Percentiles rank a stretch among this genome's conserved stretches.
These are phyloP conservation scores for Nomada flava DNA, from an alignment of 2,888 invertebrate genomes.

Conservation along the genomic window DNA sequence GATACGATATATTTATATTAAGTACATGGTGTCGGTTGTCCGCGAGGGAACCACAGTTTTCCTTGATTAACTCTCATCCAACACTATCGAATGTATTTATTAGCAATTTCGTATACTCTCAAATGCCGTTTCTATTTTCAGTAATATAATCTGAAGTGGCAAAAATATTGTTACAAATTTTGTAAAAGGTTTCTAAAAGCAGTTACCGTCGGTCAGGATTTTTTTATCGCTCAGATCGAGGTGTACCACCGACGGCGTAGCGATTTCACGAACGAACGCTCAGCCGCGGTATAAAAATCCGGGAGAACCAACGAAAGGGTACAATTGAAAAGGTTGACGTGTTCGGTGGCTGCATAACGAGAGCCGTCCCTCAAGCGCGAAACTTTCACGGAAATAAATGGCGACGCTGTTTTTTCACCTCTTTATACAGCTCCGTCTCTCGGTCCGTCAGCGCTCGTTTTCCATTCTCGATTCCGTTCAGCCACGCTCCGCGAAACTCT, in stretches of 20 bases:
- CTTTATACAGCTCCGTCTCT: slow-evolving; percentile 7
- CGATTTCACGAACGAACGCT: slow-evolving; percentile 47
- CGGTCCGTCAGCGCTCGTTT: slow-evolving; percentile 32
- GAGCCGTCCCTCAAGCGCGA: slow-evolving; percentile 73
- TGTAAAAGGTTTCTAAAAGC: too few species aligned
- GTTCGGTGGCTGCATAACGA: slow-evolving; percentile 74
- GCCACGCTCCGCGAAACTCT: slow-evolving; percentile 7
- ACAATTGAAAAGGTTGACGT: slow-evolving; percentile 62
- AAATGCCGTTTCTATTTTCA: too few species aligned
- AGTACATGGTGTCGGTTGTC: slow-evolving; percentile 27
- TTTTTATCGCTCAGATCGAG: slow-evolving; percentile 23
- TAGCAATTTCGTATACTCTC: too few species aligned
- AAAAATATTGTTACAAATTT: too few species aligned
- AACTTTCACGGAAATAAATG: slow-evolving; percentile 71
- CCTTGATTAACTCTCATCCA: slow-evolving; percentile 15
- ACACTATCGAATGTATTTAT: background rate
- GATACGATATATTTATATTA: slow-evolving; percentile 50
- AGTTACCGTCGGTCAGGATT: slow-evolving; percentile 2
- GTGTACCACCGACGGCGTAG: slow-evolving; percentile 18
- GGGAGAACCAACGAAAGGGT: slow-evolving; percentile 44
- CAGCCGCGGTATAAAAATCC: slow-evolving; percentile 35
- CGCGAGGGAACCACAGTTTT: background rate
- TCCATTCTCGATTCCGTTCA: slow-evolving; percentile 7
- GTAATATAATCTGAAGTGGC: too few species aligned
- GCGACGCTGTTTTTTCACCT: slow-evolving; percentile 41